Conservation (phyloP, 2,888 invertebrate species). For the Pseudococcus viburni region DNA sequence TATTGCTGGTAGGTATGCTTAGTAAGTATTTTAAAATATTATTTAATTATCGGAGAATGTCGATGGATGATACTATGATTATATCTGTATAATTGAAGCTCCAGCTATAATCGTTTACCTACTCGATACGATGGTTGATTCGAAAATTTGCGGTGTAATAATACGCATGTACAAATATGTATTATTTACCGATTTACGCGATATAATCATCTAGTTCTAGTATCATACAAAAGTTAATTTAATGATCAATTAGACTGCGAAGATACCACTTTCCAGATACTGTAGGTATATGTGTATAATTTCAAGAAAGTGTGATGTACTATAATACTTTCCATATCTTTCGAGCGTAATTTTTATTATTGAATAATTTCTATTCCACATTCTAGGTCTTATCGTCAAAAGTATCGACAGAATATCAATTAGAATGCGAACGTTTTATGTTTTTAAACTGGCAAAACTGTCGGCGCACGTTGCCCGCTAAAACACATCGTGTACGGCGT, state of each 20-base stretch:
- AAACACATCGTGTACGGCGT: background rate
- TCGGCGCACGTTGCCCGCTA: background rate
- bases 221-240: background rate
- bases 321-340: too few relatives aligned
- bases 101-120: background rate
- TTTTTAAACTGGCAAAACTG: background rate
- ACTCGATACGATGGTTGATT: background rate
- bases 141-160: background rate
- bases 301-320: too few relatives aligned
- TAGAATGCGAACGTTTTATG: background rate
- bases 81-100: background rate
- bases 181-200: background rate
- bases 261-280: background rate
- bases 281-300: background rate
- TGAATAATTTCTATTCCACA: background rate
- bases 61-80: slow-evolving; percentile 1
- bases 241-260: slow-evolving; percentile 4
- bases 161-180: background rate
- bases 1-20: background rate
- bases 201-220: background rate
- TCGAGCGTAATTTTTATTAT: background rate
- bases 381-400: too few relatives aligned
- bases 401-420: too few relatives aligned
- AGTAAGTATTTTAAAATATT: slow-evolving; percentile 33
- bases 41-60: slow-evolving; percentile 48